Evolutionary conservation across 2,888 invertebrate species (phyloP).

Genomic region (Psylliodes chrysocephalus): DNA sequence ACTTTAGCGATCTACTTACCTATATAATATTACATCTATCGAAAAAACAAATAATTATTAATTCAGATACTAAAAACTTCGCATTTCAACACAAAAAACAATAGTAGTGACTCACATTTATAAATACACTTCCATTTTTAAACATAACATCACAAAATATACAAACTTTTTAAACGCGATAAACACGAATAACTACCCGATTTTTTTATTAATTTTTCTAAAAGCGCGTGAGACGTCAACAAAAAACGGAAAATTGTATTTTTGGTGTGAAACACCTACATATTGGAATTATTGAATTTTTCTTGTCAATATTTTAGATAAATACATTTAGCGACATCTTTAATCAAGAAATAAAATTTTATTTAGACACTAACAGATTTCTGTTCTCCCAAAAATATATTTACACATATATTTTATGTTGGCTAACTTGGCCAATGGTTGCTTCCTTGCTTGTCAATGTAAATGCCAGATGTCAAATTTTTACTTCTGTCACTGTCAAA

Average conservation of each 20-base stretch:
- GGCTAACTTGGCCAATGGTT: no score
- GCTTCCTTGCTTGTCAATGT: no score
- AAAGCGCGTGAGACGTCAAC: not conserved
- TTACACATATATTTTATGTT: no score
- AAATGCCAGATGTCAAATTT: no score
- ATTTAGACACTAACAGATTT: no score
- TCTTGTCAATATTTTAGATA: conserved; percentile 24
- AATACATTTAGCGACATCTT: conserved; percentile 28
- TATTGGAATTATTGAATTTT: conserved; percentile 41
- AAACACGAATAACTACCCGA: not conserved
- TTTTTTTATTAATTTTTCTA: conserved; percentile 10
- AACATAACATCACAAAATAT: conserved; percentile 42
- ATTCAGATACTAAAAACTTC: conserved; percentile 30
- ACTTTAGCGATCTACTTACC: not conserved
- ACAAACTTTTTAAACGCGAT: conserved; percentile 22
- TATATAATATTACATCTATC: not conserved
- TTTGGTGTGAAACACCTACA: conserved; percentile 39
- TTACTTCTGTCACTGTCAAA: no score
- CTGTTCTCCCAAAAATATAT: no score
- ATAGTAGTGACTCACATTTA: conserved; percentile 51
- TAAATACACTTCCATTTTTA: conserved; percentile 51
- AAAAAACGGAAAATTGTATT: conserved; percentile 31
- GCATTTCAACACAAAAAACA: conserved; percentile 46
- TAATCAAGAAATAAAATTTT: not conserved
- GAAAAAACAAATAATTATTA: conserved; percentile 11